A percentile compares a stretch with the other conserved stretches of the same genome.
phyloP scores from a whole-genome alignment of 1,140 invertebrate species.

The Hetaerina americana region DNA sequence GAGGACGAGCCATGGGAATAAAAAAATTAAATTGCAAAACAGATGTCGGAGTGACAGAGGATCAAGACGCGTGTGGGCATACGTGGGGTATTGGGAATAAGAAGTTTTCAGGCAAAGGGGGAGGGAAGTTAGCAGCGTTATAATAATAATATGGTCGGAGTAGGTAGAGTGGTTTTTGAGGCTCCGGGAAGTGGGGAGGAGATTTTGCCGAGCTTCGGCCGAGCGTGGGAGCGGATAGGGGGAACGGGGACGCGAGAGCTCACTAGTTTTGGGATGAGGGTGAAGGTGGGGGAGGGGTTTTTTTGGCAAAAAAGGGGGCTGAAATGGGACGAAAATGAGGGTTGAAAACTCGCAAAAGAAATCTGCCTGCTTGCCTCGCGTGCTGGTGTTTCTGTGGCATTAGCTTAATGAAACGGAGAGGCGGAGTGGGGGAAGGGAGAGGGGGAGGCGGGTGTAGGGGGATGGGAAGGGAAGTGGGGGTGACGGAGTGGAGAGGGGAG shows the following conservation, averaged over 20 bases:
- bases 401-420: not conserved
- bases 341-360: not conserved
- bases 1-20: too few relatives aligned
- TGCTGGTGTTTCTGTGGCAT: not conserved
- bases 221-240: too few relatives aligned
- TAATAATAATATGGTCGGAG: not conserved
- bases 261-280: not conserved
- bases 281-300: not conserved
- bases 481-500: not conserved
- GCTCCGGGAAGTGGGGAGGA: not conserved
- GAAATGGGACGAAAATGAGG: not conserved
- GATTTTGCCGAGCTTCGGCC: too few relatives aligned
- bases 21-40: too few relatives aligned
- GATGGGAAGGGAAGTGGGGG: not conserved
- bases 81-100: too few relatives aligned
- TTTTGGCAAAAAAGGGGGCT: not conserved
- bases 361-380: not conserved
- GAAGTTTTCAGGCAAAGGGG: not conserved
- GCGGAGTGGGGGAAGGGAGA: not conserved
- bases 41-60: too few relatives aligned
- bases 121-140: not conserved
- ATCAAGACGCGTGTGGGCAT: too few relatives aligned
- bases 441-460: not conserved
- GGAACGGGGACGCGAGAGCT: too few relatives aligned
- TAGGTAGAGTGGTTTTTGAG: too few relatives aligned